These are phyloP conservation scores for Bos indicus DNA, from an alignment of 2,113 vertebrate species.

Conservation along the genomic window DNA sequence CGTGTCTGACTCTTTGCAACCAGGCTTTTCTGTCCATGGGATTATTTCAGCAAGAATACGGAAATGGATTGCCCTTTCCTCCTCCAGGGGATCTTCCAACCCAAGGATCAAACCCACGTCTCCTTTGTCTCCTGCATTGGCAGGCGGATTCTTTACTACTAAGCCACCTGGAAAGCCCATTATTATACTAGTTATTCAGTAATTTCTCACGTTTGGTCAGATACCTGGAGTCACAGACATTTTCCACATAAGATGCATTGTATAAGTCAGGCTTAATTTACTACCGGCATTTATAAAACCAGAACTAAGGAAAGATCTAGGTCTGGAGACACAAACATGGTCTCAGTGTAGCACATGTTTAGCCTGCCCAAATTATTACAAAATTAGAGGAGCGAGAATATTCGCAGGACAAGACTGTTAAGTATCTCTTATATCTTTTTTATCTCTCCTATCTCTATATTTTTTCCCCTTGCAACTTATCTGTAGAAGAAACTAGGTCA, in stretches of 20 bases:
- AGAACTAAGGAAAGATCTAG: conserved; percentile 72
- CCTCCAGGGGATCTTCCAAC: neutral
- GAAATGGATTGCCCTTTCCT: neutral
- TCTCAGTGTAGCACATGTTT: conserved; percentile 83
- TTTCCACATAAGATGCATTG: neutral
- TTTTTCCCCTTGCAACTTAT: neutral
- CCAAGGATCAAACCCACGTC: neutral
- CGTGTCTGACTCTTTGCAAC: neutral
- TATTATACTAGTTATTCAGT: neutral
- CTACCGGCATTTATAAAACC: conserved; percentile 80
- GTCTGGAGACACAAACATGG: conserved; percentile 77
- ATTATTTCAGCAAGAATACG: neutral
- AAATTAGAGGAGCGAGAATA: conserved; percentile 84
- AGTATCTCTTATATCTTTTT: neutral
- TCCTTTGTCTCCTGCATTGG: neutral
- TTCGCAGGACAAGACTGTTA: conserved; percentile 67
- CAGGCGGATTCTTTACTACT: neutral
- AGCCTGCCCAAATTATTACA: conserved; percentile 80
- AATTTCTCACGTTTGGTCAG: neutral
- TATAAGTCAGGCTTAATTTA: conserved; percentile 21
- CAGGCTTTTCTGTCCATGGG: neutral
- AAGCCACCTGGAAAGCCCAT: neutral
- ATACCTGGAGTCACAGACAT: neutral
- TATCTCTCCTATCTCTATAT: neutral
- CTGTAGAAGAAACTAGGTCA: neutral